A percentile compares a stretch with the other conserved stretches of the same genome.
These are phyloP conservation scores for Clytia hemisphaerica DNA, from an alignment of 30 jellyfish, hydroid and myxozoan species.

Conservation along the genomic window DNA sequence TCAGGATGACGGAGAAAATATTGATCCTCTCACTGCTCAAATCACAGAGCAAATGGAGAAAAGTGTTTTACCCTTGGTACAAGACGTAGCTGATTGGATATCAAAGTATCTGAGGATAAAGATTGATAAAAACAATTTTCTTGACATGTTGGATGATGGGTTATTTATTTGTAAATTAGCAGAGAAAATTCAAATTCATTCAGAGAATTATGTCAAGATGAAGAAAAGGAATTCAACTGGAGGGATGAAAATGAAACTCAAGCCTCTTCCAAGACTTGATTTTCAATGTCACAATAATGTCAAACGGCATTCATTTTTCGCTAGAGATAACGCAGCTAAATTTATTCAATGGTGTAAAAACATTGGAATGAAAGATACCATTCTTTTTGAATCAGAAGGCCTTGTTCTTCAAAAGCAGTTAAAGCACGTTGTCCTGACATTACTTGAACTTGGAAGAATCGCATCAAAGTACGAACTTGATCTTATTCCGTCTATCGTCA, in stretches of 20 bases:
- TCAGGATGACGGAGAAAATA: not conserved
- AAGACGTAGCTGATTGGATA: conserved; percentile 80
- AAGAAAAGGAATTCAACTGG: not conserved
- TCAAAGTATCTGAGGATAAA: conserved; percentile 15
- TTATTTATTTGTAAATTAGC: conserved; percentile 40
- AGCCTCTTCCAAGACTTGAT: conserved; percentile 24
- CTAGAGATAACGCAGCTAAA: conserved; percentile 80
- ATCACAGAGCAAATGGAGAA: conserved; percentile 46
- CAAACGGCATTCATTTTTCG: conserved; percentile 51
- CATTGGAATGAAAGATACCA: conserved; percentile 59
- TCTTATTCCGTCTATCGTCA: conserved; percentile 54
- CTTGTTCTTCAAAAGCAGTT: conserved; percentile 55
- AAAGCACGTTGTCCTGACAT: conserved; percentile 47
- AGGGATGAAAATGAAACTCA: conserved; percentile 4
- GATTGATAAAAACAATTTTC: conserved; percentile 36
- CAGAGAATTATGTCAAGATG: not conserved
- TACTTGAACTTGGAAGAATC: conserved; percentile 56
- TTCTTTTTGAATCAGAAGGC: conserved; percentile 73
- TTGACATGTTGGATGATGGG: conserved; percentile 67
- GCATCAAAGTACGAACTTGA: conserved; percentile 47
- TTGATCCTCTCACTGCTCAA: conserved; percentile 39
- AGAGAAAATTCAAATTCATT: conserved; percentile 17
- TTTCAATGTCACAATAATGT: conserved; percentile 44
- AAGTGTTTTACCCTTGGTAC: conserved; percentile 51
- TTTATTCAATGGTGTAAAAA: conserved; percentile 66